Evolutionary conservation across 2,888 invertebrate genomes (phyloP).

Genomic region (Sesia bembeciformis): DNA sequence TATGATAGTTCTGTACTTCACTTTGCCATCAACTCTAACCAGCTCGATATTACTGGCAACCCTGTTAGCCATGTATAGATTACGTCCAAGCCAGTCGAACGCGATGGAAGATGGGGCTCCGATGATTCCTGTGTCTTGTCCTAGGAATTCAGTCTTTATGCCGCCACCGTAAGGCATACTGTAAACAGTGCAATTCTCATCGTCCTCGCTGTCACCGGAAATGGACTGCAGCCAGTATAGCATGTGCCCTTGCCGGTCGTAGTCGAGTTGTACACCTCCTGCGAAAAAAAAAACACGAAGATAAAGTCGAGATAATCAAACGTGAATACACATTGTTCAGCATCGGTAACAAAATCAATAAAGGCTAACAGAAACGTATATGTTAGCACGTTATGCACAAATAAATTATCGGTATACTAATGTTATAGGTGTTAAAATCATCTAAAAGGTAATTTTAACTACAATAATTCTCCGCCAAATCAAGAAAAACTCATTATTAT

Average conservation of each 20-base stretch:
- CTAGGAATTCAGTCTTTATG: constrained; percentile 82
- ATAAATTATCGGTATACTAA: too few species aligned
- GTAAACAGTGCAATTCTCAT: constrained; percentile 90
- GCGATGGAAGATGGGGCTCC: constrained; percentile 94
- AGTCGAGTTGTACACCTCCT: constrained; percentile 92
- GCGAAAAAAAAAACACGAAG: background rate
- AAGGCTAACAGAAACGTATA: too few species aligned
- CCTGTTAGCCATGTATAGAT: constrained; percentile 93
- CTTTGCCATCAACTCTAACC: constrained; percentile 88
- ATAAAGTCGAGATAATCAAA: too few species aligned
- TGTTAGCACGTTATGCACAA: too few species aligned
- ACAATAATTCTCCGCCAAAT: too few species aligned
- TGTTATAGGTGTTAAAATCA: too few species aligned
- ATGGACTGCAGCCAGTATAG: constrained; percentile 90
- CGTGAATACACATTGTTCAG: too few species aligned
- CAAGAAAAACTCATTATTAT: too few species aligned
- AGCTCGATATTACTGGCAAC: constrained; percentile 93
- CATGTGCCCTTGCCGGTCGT: constrained; percentile 87
- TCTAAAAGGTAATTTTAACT: too few species aligned
- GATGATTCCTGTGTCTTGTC: constrained; percentile 88
- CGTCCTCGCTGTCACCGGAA: constrained; percentile 79
- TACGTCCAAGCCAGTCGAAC: constrained; percentile 97
- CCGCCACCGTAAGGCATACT: constrained; percentile 90
- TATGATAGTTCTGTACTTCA: constrained; percentile 87
- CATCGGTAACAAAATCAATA: too few species aligned